These are phyloP conservation scores for Mormyrops attenuatus DNA, from an alignment of 2,797 vertebrate species.

Conservation along the genomic window DNA sequence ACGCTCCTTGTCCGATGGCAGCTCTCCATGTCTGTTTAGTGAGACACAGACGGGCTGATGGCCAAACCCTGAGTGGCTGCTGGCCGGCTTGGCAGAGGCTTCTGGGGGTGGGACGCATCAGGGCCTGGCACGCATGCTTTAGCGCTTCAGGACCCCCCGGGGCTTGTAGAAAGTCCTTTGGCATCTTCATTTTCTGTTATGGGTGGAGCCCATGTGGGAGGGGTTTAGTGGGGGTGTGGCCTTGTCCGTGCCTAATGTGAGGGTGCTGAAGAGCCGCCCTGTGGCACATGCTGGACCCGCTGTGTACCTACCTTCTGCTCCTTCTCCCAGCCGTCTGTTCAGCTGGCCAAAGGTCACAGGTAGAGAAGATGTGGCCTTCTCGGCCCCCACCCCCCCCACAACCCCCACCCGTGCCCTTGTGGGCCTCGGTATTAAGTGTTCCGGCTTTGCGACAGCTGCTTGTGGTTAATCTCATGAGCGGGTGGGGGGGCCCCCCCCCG, in stretches of 20 bases:
- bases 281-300: background rate
- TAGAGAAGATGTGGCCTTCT: background rate
- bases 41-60: background rate
- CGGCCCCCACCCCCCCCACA: background rate
- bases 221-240: background rate
- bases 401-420: background rate
- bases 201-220: background rate
- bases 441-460: background rate
- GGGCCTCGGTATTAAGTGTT: background rate
- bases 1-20: background rate
- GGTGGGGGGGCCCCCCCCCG: background rate
- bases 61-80: background rate
- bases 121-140: background rate
- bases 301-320: background rate
- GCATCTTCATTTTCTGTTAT: background rate
- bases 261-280: background rate
- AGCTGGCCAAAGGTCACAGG: background rate
- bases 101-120: background rate
- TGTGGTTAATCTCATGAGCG: background rate
- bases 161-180: background rate
- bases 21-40: slow-evolving; percentile 2
- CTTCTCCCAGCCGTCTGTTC: background rate
- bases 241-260: background rate
- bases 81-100: background rate
- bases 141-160: background rate